These are phyloP conservation scores for Lordiphosa clarofinis DNA, from an alignment of 1,140 invertebrate genomes.

Conservation along the genomic window DNA sequence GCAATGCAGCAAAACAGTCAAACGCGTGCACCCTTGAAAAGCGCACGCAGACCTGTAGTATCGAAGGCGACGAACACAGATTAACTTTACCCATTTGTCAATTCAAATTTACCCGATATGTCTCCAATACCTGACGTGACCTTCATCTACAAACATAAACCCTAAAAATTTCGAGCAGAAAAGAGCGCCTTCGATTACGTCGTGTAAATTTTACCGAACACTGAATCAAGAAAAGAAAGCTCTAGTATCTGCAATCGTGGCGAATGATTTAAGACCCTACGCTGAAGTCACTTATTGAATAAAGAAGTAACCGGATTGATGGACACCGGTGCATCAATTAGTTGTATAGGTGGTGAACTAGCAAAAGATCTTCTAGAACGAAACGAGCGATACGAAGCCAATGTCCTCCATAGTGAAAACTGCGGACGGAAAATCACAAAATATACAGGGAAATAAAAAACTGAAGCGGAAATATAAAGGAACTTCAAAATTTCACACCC, in stretches of 20 bases:
- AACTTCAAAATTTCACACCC: neutral
- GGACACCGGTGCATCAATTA: too few relatives aligned
- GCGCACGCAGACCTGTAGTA: too few relatives aligned
- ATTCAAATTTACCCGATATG: neutral
- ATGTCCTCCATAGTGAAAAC: too few relatives aligned
- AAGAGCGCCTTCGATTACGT: neutral
- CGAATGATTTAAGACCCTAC: too few relatives aligned
- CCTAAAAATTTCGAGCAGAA: neutral
- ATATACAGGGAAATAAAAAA: neutral
- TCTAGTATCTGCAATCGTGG: too few relatives aligned
- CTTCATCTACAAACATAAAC: neutral
- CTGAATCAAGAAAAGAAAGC: too few relatives aligned
- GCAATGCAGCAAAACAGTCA: too few relatives aligned
- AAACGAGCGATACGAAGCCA: neutral
- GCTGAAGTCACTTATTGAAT: too few relatives aligned
- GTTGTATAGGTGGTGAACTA: neutral
- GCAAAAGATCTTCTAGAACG: too few relatives aligned
- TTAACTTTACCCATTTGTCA: neutral
- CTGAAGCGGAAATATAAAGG: slow-evolving; percentile 1
- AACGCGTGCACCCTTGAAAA: too few relatives aligned
- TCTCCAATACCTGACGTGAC: neutral
- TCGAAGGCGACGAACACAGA: slow-evolving; percentile 11
- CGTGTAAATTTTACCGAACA: neutral
- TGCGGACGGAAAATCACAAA: too few relatives aligned
- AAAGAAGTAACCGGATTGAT: too few relatives aligned